phyloP scores from a whole-genome alignment of 2,113 vertebrate genomes.

The Colius striatus region DNA sequence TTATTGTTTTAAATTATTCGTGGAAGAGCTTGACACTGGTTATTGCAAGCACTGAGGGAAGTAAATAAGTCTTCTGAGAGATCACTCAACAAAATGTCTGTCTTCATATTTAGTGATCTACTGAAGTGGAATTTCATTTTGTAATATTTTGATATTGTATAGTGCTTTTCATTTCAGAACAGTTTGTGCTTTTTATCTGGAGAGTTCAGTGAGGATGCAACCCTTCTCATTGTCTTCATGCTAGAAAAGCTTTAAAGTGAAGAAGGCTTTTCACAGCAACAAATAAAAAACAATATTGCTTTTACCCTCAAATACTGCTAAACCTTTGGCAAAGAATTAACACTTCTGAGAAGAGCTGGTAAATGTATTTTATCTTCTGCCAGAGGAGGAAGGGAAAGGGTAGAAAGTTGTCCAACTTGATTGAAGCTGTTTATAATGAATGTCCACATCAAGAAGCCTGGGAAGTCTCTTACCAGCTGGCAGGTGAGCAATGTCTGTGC shows the following conservation, averaged over 20 bases:
- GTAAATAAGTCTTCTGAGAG: background rate
- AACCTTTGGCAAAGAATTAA: background rate
- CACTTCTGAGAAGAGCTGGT: background rate
- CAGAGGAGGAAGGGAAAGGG: background rate
- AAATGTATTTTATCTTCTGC: background rate
- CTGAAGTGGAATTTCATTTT: background rate
- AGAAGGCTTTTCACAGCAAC: background rate
- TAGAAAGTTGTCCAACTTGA: background rate
- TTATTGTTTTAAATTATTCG: background rate
- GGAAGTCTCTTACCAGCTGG: background rate
- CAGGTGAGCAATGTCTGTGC: background rate
- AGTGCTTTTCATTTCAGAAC: background rate
- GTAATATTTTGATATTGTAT: background rate
- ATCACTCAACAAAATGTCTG: background rate
- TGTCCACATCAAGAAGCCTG: background rate
- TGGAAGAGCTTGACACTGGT: background rate
- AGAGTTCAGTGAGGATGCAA: background rate
- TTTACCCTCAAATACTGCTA: background rate
- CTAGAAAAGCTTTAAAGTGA: constrained; percentile 6
- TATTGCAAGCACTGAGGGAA: background rate
- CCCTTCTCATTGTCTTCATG: background rate
- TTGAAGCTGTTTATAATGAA: background rate
- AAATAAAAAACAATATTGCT: background rate
- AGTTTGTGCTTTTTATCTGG: background rate
- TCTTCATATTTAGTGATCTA: background rate